Percentiles rank a stretch among this genome's conserved stretches.
phyloP scores from a whole-genome alignment of 2,113 vertebrate genomes.

The Polypterus senegalus region DNA sequence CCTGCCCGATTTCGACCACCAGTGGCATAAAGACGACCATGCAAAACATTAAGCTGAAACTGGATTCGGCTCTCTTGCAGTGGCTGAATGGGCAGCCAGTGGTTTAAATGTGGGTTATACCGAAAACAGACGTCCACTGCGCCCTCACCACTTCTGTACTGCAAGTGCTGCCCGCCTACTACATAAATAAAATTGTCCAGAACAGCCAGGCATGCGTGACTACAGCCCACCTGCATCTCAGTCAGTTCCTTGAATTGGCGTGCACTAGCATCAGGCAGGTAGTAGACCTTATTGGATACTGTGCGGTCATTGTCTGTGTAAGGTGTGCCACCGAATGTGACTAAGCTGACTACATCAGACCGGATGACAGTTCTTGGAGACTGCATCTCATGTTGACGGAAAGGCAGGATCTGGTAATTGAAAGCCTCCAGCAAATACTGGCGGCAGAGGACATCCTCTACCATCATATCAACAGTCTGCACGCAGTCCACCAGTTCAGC shows the following conservation, averaged over 20 bases:
- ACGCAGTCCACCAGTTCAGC: conserved; percentile 89
- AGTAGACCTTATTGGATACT: conserved; percentile 75
- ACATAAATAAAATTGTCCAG: conserved; percentile 94
- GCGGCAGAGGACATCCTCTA: conserved; percentile 81
- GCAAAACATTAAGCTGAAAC: conserved; percentile 77
- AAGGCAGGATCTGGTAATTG: conserved; percentile 93
- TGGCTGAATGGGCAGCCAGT: conserved; percentile 80
- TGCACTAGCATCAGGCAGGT: conserved; percentile 49
- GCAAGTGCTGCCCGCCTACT: conserved; percentile 81
- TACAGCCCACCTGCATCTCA: conserved; percentile 81
- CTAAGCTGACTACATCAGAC: conserved; percentile 64
- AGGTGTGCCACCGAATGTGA: conserved; percentile 84
- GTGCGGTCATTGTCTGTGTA: conserved; percentile 88
- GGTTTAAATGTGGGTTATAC: conserved; percentile 82
- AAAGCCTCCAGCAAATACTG: conserved; percentile 90
- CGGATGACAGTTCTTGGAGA: conserved; percentile 70
- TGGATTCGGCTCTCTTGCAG: conserved; percentile 93
- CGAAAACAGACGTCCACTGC: conserved; percentile 78
- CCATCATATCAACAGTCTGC: conserved; percentile 86
- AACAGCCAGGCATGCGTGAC: conserved; percentile 80
- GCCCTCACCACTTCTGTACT: conserved; percentile 89
- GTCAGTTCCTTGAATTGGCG: conserved; percentile 85
- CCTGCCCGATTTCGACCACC: conserved; percentile 86
- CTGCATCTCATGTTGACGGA: conserved; percentile 91
- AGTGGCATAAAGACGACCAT: conserved; percentile 72